Evolutionary conservation across 2,113 vertebrate genomes (phyloP).

Genomic region (Actinemys pallida): DNA sequence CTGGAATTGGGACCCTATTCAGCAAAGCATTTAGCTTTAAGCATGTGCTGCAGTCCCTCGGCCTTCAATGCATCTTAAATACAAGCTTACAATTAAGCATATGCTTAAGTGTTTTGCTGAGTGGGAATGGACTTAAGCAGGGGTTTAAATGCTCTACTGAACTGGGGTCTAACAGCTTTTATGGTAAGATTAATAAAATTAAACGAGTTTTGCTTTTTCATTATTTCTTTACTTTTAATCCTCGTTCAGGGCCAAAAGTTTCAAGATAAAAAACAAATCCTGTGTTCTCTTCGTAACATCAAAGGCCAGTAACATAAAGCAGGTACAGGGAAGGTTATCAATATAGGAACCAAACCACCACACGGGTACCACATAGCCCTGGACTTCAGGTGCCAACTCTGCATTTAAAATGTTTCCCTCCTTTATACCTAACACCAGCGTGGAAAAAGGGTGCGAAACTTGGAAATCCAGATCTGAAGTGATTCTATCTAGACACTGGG

Average conservation of each 20-base stretch:
- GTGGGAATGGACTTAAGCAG: constrained; percentile 3
- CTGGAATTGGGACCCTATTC: background rate
- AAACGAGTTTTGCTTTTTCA: background rate
- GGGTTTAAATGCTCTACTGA: constrained; percentile 30
- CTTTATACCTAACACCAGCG: fast-evolving
- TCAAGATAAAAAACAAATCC: background rate
- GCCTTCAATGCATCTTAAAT: background rate
- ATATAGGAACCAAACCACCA: background rate
- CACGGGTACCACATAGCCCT: background rate
- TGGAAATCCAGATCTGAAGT: background rate
- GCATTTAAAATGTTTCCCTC: fast-evolving
- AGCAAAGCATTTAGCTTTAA: background rate
- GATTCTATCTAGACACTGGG: constrained; percentile 61
- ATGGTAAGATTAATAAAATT: background rate
- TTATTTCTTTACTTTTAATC: background rate
- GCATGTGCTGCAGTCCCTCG: background rate
- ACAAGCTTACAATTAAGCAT: background rate
- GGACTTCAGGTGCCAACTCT: background rate
- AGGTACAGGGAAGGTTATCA: fast-evolving
- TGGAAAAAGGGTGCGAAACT: background rate
- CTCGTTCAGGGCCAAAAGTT: background rate
- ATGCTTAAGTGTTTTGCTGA: constrained; percentile 30
- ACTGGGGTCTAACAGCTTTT: constrained; percentile 46
- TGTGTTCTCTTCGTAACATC: background rate
- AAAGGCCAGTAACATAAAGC: background rate